Evolutionary conservation across 2,797 vertebrate species (phyloP), one percentile per base, ranked within the genome.

Genomic region (Babyrousa celebensis): DNA sequence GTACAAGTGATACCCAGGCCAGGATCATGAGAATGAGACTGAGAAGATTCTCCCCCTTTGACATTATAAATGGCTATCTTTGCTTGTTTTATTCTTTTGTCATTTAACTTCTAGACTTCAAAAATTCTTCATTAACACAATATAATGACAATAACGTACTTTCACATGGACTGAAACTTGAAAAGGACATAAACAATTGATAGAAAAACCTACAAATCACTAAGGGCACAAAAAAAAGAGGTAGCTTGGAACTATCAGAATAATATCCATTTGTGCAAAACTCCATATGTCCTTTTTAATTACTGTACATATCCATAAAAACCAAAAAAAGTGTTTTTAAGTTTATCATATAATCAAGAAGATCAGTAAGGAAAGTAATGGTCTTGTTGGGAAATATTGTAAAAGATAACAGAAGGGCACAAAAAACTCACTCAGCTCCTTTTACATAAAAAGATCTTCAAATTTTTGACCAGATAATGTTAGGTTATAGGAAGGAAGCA

Each of bases 381-480:
- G 12, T 1, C 3, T 82, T 67, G 21, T 72, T 85, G 23, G 36
- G 23, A 71, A 92, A 85, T 40, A 62, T 67, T 6, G 25, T 36
- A 60, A 82, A 48, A 85, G 52, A 52, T n/a, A 78, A 60, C 11
- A 60, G 14, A 60, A 0, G 2, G 1, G 6, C 23, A 56, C 1
- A 62, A 40, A 60, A 10, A 60, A 21, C 18, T 68, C 27, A 54
- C 1, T 58, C 16, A 65, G 12, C 18, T 79, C 17, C 1, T 63
- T 87, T 93, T 77, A 82, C 27, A 82, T 86, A 68, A 92, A 90
- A 84, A 79, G 20, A 85, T 5, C 67, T 83, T 94, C 29, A 91
- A 0, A 62, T 23, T 96, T 68, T 74, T 82, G 23, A 67, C n/a
- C 25, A 92, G 40, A 63, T 40, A 17, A 71, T 54, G 12, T 58